phyloP scores from a whole-genome alignment of 2,113 vertebrate species.

The Nannospalax galili region DNA sequence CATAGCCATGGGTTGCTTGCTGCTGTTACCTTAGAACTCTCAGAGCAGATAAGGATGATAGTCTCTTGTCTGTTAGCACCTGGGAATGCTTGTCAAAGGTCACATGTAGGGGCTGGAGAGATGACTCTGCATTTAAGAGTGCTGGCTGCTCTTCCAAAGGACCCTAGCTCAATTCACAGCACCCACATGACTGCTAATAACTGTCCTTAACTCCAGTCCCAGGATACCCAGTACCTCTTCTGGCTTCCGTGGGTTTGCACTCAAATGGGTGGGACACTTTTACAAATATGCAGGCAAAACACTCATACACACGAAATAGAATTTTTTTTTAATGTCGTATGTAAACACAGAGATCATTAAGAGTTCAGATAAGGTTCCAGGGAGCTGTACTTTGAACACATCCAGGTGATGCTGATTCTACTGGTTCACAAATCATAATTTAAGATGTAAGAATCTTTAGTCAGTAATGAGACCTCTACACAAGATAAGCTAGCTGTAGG shows the following conservation, averaged over 20 bases:
- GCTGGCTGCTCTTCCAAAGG: too few relatives aligned
- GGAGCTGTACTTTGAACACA: neutral
- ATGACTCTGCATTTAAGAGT: too few relatives aligned
- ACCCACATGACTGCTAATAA: too few relatives aligned
- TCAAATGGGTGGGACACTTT: too few relatives aligned
- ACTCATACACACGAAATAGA: too few relatives aligned
- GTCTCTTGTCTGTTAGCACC: neutral
- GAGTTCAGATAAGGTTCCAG: neutral
- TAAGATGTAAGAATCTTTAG: neutral
- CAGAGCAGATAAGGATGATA: neutral
- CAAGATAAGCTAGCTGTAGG: neutral
- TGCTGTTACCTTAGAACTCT: neutral
- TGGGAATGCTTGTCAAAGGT: neutral
- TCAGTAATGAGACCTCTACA: neutral
- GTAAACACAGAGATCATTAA: neutral
- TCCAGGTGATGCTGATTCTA: neutral
- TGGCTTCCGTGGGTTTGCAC: too few relatives aligned
- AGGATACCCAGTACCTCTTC: too few relatives aligned
- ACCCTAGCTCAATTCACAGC: too few relatives aligned
- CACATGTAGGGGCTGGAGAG: neutral
- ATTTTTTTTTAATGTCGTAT: accelerated
- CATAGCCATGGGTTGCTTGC: constrained; percentile 20
- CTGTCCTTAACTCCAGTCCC: too few relatives aligned
- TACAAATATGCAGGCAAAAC: too few relatives aligned
- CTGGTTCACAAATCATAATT: neutral